Evolutionary conservation across 2,797 vertebrate genomes (phyloP), one percentile per base, ranked within the genome.

Genomic region (Aphelocoma californica): DNA sequence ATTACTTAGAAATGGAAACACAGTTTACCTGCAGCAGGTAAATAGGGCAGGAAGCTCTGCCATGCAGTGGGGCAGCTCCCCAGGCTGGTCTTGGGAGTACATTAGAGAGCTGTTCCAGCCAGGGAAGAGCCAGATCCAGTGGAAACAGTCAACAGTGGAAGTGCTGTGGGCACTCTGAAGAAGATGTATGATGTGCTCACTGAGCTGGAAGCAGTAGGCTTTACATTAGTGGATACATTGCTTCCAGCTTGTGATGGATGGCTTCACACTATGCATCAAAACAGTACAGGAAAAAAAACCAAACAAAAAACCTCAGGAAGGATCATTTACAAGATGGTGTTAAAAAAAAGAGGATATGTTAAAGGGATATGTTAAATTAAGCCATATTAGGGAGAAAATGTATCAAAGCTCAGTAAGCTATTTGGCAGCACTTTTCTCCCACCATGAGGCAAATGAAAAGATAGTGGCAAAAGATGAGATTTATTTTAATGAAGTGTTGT

Each of bases 391-490:
- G 62, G 42, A 92, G 34, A 25, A 92, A 77, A 87, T 56, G 21
- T 61, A 75, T 83, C 48, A 74, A 84, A 70, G 18, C 38, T 88
- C 70, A 73, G 65, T 72, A 91, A 90, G 57, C 14, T 92, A 61
- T 77, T 89, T 89, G 78, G 67, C 48, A 85, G 23, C 25, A 21
- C 61, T 91, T 82, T 87, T 89, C 48, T 95, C 83, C 42, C 93
- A 57, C 45, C 38, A 87, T 87, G 92, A 77, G 65, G 79, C 90
- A 92, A 96, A 91, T 42, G 65, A 87, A 80, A 83, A 83, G 50
- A 48, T 18, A 83, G 74, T 79, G 53, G 38, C 25, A 87, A 86
- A 90, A 94, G 20, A 65, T 4, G 19, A 69, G 34, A 58, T 88
- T 84, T 82, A 71, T 88, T 84, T 91, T 82, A 77, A 61, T 89